Percentiles rank a stretch among this genome's conserved stretches.
Evolutionary conservation across 2,888 invertebrate genomes (phyloP).

Genomic region (Patella depressa): DNA sequence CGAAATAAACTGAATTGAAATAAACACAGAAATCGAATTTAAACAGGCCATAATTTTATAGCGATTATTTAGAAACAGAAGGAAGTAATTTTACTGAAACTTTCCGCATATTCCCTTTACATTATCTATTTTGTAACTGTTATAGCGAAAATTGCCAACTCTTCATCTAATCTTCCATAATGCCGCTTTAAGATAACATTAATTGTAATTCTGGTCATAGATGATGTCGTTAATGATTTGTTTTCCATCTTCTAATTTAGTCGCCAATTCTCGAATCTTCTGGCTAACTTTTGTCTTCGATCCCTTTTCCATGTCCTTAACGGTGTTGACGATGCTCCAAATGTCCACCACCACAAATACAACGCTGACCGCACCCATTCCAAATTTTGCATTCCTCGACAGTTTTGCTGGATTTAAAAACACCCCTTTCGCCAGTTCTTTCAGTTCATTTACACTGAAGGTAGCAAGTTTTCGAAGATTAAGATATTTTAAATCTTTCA

Average conservation of each 20-base stretch:
- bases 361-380: neutral
- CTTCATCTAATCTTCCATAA: too few species aligned
- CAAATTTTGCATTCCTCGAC: neutral
- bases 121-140: too few species aligned
- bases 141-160: too few species aligned
- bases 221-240: neutral
- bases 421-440: neutral
- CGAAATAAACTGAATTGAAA: too few species aligned
- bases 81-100: too few species aligned
- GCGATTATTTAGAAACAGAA: too few species aligned
- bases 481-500: neutral
- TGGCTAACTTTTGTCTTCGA: neutral
- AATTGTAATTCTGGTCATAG: neutral
- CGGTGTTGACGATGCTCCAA: neutral
- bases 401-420: neutral
- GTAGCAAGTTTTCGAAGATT: neutral
- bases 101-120: too few species aligned
- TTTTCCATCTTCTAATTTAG: neutral
- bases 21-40: too few species aligned
- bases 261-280: neutral
- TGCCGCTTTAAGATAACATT: too few species aligned
- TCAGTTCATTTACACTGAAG: neutral
- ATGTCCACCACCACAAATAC: neutral
- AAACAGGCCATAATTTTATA: too few species aligned
- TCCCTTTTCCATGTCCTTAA: neutral